Base-by-base conservation (phyloP, 2,113 vertebrate species). In the Fregetta grallaria region DNA sequence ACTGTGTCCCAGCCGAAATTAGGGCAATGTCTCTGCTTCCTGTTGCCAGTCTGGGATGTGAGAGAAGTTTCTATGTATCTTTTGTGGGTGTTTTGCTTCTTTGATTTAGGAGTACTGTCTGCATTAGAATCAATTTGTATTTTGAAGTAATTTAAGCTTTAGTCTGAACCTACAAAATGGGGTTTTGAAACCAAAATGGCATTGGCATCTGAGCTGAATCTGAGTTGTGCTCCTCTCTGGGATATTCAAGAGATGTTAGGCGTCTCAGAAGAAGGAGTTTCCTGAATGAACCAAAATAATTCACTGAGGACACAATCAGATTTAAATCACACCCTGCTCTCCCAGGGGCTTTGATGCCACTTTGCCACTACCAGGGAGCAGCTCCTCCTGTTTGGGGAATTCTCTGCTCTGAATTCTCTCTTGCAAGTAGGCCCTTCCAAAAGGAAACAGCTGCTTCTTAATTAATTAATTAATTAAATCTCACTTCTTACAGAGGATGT, bases 101-200 rank as follows among this genome's bases (percentile, higher is more conserved):
- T 87, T 80, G n/a, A 83, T 90, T 91, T 93, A 47, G n/a, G 32
- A 88, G 22, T n/a, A 59, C 7, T 50, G 30, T 27, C 42, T 74
- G 26, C 34, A 62, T 94, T 88, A 92, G 55, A 79, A 94, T 52
- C 18, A 77, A 29, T 81, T 93, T 74, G 47, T 68, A 56, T 90
- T 90, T 92, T 53, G 16, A 88, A 90, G 49, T 78, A 85, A 87
- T 87, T 88, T 90, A 88, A 34, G 49, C 53, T 88, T 92, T 67
- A 81, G 40, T 87, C 30, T 87, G 34, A 91, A 83, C 29, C 21
- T 87, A 65, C 6, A n/a, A 87, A 91, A 85, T 75, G 4, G 12
- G 26, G 10, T 49, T 92, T 89, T 75, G 59, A 89, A 94, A 78
- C 21, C 13, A 84, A 89, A 91, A 81, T 78, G 15, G 3, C n/a